Base-by-base conservation (phyloP, 1,140 invertebrate species). In the Cepaea nemoralis region DNA sequence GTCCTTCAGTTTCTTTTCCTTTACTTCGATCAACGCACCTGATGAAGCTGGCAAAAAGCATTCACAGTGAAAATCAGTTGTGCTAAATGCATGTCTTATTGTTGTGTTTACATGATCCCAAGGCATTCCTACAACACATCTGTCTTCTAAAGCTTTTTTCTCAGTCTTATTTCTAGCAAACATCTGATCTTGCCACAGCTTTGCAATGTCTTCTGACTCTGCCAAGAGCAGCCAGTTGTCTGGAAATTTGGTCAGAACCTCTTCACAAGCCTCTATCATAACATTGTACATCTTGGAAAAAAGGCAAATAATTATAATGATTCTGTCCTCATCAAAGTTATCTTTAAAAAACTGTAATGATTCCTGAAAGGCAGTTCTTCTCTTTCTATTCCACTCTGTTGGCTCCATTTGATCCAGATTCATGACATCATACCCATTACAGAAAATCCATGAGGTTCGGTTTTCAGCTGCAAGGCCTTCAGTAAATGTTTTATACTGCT, bases 191-290 rank as follows among this genome's bases (percentile, higher is more conserved):
- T 77, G 73, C 85, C 83, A 83, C 5, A 63, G 37, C 37, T 84
- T 48, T 40, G 80, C 83, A 39, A 87, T 73, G 35, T 77, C 63
- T 73, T 84, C 81, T 40, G 82, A 55, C 35, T 84, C 81, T 42
- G 86, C 81, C 55, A 84, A 31, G 63, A 84, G 40, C 16, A 85
- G 77, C 86, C 86, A 87, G 40, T 86, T 82, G 37, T 87, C 63
- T 16, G 71, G 77, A 82, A 87, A 82, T 33, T 67, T 63, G 12
- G 70, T 63, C 40, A 83, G 35, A 48, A 86, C 45, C 42, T 86
- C 85, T 24, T 85, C 85, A 33, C 71, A 67, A 31, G 77, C 81
- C 75, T 85, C 84, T 39, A 86, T 39, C 63, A 87, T 42, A 40
- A 83, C 75, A 31, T 85, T 82, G 39, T 82, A 84, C n/a, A 85